Conservation (phyloP, 2,113 vertebrate species). For the Pao palembangensis region DNA sequence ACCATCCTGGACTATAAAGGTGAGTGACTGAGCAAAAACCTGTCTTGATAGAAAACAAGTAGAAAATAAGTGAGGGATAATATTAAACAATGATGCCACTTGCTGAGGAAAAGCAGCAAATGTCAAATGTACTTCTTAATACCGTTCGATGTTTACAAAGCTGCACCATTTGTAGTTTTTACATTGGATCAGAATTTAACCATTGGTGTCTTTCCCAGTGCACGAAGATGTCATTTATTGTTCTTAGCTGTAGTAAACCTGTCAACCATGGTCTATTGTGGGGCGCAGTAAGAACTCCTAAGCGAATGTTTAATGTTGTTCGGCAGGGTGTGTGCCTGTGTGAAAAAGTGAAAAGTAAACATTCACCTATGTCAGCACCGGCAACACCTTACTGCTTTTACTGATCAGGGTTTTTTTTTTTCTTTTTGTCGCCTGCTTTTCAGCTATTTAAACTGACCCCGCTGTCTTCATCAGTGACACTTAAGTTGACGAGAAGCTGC, state of each 20-base stretch:
- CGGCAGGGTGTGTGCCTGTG: slow-evolving; percentile 33
- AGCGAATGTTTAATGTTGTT: slow-evolving; percentile 16
- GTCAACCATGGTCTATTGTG: no score
- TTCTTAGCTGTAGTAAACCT: no score
- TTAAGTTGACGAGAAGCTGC: neutral
- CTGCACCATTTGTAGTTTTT: no score
- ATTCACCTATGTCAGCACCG: slow-evolving; percentile 41
- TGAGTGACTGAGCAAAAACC: no score
- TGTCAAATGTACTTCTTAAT: neutral
- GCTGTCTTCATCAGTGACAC: neutral
- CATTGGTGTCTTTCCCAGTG: no score
- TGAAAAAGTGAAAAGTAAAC: slow-evolving; percentile 41
- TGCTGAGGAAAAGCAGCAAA: slow-evolving; percentile 24
- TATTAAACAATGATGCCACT: slow-evolving; percentile 16
- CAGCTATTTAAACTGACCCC: neutral
- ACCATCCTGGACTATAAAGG: neutral
- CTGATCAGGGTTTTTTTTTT: no score
- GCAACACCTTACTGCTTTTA: neutral
- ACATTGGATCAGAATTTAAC: no score
- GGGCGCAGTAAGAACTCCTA: neutral
- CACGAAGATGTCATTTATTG: no score
- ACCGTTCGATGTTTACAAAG: no score
- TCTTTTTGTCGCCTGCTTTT: no score
- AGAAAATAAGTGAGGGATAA: neutral
- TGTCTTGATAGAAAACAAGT: no score